Percentiles rank a stretch among this genome's conserved stretches.
Conservation (phyloP, 2,797 vertebrate species). For the Manis crassicaudata region DNA sequence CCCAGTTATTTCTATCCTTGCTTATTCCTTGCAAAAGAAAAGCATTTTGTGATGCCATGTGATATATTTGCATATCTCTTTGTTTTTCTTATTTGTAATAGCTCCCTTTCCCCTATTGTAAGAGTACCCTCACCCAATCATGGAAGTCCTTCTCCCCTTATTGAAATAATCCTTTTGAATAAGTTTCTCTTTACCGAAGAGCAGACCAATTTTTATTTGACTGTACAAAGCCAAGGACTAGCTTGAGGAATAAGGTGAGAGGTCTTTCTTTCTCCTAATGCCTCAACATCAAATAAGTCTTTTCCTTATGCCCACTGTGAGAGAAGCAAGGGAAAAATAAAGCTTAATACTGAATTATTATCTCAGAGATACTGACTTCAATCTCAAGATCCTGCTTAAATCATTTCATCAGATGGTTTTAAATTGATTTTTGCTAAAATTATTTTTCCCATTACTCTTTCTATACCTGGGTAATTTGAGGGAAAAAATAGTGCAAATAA, state of each 20-base stretch:
- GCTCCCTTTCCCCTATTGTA: too few species aligned
- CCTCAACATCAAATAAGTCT: not conserved
- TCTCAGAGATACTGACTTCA: not conserved
- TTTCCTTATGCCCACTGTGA: not conserved
- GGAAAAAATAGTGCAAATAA: not conserved
- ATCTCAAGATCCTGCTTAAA: not conserved
- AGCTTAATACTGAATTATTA: not conserved
- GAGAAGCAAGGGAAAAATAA: not conserved
- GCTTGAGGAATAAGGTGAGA: not conserved
- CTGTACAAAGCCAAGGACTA: not conserved
- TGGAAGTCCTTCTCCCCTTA: not conserved
- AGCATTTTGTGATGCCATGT: not conserved
- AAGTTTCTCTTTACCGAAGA: not conserved
- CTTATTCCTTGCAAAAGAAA: not conserved
- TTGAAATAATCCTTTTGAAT: not conserved
- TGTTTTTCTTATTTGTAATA: too few species aligned
- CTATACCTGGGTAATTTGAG: not conserved
- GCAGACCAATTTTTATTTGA: not conserved
- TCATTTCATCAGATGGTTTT: not conserved
- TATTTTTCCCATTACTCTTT: not conserved
- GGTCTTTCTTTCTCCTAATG: not conserved
- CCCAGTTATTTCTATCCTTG: not conserved
- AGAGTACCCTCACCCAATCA: fast-evolving
- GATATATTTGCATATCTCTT: not conserved
- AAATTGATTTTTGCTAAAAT: not conserved